A percentile compares a stretch with the other conserved stretches of the same genome.
These are phyloP conservation scores for Turdus rufiventris DNA, from an alignment of 2,113 vertebrate species.

Conservation along the genomic window DNA sequence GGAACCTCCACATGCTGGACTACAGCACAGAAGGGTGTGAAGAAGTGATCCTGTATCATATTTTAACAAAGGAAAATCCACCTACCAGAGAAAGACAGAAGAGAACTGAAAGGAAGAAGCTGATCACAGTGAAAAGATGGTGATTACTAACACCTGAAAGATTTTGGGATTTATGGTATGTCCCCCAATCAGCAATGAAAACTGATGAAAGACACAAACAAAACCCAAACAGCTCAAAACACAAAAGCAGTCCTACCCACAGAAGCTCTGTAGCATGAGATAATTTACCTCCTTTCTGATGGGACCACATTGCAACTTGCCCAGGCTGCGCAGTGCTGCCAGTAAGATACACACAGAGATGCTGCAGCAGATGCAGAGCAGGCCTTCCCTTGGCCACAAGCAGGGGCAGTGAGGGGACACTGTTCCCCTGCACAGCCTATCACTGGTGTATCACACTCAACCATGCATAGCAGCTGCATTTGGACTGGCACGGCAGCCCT, in stretches of 20 bases:
- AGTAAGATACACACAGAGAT: not conserved
- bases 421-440: not conserved
- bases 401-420: no score
- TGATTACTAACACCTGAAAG: not conserved
- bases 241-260: not conserved
- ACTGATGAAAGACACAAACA: not conserved
- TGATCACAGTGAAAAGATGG: not conserved
- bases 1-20: not conserved
- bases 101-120: not conserved
- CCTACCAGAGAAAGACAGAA: not conserved
- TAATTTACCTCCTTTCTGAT: not conserved
- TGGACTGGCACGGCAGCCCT: not conserved
- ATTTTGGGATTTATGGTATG: not conserved
- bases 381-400: not conserved
- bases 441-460: not conserved
- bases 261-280: not conserved
- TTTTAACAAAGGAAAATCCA: not conserved
- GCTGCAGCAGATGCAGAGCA: not conserved
- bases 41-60: not conserved
- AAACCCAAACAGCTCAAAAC: not conserved
- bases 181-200: not conserved
- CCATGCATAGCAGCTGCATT: fast-evolving
- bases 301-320: not conserved
- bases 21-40: not conserved
- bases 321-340: fast-evolving